Percentiles rank a stretch among this genome's conserved stretches.
These are phyloP conservation scores for Arizona elegans DNA, from an alignment of 2,113 vertebrate genomes.

Conservation along the genomic window DNA sequence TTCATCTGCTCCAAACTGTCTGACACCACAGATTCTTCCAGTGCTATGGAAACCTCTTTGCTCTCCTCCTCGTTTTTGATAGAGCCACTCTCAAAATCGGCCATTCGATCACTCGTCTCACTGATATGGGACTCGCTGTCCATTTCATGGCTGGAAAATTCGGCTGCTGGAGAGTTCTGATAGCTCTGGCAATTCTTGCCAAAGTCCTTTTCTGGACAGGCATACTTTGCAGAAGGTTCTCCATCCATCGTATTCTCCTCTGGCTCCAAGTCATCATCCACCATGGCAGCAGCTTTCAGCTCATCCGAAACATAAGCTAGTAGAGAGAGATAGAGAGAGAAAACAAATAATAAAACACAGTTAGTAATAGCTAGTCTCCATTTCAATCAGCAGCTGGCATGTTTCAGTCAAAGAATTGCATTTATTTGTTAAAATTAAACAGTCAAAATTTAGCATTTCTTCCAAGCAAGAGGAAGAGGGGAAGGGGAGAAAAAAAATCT, in stretches of 20 bases:
- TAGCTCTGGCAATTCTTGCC: constrained; percentile 83
- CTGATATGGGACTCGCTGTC: constrained; percentile 98
- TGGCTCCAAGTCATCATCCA: constrained; percentile 86
- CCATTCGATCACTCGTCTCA: constrained; percentile 95
- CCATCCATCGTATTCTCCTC: constrained; percentile 86
- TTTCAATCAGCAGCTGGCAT: constrained; percentile 24
- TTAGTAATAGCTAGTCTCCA: constrained; percentile 60
- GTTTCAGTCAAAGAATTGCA: constrained; percentile 46
- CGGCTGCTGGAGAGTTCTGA: constrained; percentile 88
- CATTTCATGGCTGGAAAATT: constrained; percentile 96
- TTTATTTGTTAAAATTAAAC: constrained; percentile 74
- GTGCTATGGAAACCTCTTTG: constrained; percentile 79
- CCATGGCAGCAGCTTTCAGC: constrained; percentile 88
- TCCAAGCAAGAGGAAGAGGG: constrained; percentile 70
- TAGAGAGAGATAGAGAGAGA: constrained; percentile 21
- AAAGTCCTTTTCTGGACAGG: constrained; percentile 88
- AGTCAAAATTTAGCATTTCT: constrained; percentile 79
- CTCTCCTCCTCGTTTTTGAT: constrained; percentile 93
- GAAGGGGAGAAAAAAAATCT: constrained; percentile 66
- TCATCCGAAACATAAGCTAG: constrained; percentile 95
- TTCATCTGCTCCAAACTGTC: constrained; percentile 99
- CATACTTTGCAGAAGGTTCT: constrained; percentile 86
- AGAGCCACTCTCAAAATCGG: constrained; percentile 91
- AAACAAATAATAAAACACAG: neutral
- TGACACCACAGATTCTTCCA: constrained; percentile 79